These are phyloP conservation scores for Cryptophagus acutangulus DNA, from an alignment of 2,888 invertebrate genomes.

Conservation along the genomic window DNA sequence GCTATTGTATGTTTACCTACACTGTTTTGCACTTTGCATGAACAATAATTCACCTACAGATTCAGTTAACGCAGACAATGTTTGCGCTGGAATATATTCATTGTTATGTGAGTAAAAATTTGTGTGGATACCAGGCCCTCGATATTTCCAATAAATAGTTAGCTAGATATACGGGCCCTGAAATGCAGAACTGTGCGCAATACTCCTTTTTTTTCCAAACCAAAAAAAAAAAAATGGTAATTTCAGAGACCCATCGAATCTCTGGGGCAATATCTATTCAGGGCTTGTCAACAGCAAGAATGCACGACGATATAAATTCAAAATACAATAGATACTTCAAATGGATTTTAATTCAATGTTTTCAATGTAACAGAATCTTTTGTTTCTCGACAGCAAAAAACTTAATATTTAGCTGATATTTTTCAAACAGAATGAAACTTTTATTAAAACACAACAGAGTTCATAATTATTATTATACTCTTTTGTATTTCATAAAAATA, in stretches of 20 bases:
- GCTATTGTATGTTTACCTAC: slow-evolving; percentile 39
- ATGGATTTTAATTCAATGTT: not conserved
- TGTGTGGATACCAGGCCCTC: too few relatives aligned
- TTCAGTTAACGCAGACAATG: slow-evolving; percentile 28
- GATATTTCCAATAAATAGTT: too few relatives aligned
- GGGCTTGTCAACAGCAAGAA: not conserved
- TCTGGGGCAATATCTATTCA: slow-evolving; percentile 1
- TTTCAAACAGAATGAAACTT: too few relatives aligned
- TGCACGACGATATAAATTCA: not conserved
- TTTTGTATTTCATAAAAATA: too few relatives aligned
- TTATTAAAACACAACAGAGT: too few relatives aligned
- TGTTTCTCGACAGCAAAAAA: too few relatives aligned
- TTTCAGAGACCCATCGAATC: not conserved
- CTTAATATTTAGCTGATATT: too few relatives aligned
- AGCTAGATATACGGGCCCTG: too few relatives aligned
- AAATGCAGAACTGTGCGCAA: too few relatives aligned
- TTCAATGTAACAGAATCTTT: not conserved
- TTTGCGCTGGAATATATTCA: slow-evolving; percentile 23
- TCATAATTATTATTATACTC: too few relatives aligned
- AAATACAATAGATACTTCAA: slow-evolving; percentile 1
- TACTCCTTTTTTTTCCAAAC: too few relatives aligned
- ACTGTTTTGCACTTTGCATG: slow-evolving; percentile 43
- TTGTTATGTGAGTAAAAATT: slow-evolving; percentile 19
- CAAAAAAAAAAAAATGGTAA: slow-evolving; percentile 1
- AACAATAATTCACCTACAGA: slow-evolving; percentile 37